Evolutionary conservation across 2,113 vertebrate genomes (phyloP).

Genomic region (Xiphophorus maculatus): DNA sequence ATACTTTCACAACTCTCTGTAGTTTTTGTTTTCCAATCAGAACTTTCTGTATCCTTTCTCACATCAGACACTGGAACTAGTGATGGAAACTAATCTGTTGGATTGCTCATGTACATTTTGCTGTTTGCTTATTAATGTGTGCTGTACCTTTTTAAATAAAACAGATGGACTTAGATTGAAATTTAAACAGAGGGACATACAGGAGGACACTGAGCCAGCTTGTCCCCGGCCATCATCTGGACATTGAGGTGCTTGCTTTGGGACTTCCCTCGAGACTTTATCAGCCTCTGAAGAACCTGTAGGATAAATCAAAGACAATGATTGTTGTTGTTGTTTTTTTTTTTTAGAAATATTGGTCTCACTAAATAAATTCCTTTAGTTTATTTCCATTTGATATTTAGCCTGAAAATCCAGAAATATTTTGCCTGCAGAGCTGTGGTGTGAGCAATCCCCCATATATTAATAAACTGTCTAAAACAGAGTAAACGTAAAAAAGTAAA

Average conservation of each 20-base stretch:
- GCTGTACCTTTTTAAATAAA: neutral
- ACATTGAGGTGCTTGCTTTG: constrained; percentile 98
- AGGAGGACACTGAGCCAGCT: constrained; percentile 93
- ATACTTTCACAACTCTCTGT: neutral
- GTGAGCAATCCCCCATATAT: neutral
- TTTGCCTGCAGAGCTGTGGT: neutral
- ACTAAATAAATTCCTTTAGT: neutral
- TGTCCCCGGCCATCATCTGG: constrained; percentile 98
- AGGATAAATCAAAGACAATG: constrained; percentile 4
- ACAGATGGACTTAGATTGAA: neutral
- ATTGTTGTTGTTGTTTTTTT: neutral
- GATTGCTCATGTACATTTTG: neutral
- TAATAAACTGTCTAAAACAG: too few species aligned
- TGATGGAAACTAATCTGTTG: neutral
- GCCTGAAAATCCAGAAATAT: neutral
- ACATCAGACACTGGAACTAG: neutral
- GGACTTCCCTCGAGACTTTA: constrained; percentile 95
- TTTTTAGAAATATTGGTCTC: neutral
- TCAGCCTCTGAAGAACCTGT: constrained; percentile 93
- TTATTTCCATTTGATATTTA: neutral
- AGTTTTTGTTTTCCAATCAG: neutral
- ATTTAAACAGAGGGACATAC: constrained; percentile 73
- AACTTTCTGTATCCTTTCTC: neutral
- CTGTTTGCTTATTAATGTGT: neutral
- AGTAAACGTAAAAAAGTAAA: too few species aligned